A percentile compares a stretch with the other conserved stretches of the same genome.
Evolutionary conservation across 2,113 vertebrate genomes (phyloP).

Genomic region (Scartelaos histophorus): DNA sequence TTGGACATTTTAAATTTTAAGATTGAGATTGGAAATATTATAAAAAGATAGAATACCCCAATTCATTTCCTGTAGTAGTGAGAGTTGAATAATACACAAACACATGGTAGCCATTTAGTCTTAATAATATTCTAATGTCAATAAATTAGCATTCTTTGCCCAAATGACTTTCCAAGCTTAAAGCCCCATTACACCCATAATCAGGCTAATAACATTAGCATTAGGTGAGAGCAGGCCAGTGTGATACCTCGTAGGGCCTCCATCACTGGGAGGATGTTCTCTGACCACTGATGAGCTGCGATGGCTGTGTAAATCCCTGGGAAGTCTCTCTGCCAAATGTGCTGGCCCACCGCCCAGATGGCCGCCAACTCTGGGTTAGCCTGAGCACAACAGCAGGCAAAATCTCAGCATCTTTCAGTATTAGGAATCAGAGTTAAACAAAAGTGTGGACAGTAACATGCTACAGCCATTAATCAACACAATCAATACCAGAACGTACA

Average conservation of each 20-base stretch:
- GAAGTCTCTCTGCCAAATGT: slow-evolving; percentile 96
- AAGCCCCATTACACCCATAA: not conserved
- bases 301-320: slow-evolving; percentile 92
- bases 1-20: too few species aligned
- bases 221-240: not conserved
- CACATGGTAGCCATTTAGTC: too few species aligned
- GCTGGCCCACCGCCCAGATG: slow-evolving; percentile 93
- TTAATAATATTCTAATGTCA: too few species aligned
- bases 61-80: not conserved
- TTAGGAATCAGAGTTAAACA: not conserved
- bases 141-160: too few species aligned
- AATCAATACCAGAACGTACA: too few species aligned
- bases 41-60: not conserved
- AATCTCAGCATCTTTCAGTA: not conserved
- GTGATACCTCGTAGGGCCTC: slow-evolving; percentile 90
- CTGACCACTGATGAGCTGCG: slow-evolving; percentile 88
- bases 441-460: too few species aligned
- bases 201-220: not conserved
- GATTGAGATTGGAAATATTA: too few species aligned
- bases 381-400: slow-evolving; percentile 67
- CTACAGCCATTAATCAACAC: too few species aligned
- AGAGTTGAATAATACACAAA: not conserved
- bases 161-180: not conserved
- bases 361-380: slow-evolving; percentile 89
- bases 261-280: slow-evolving; percentile 92